Percentiles rank a stretch among this genome's conserved stretches.
phyloP scores from a whole-genome alignment of 1,140 invertebrate species.

The Leptoteleia sp. region DNA sequence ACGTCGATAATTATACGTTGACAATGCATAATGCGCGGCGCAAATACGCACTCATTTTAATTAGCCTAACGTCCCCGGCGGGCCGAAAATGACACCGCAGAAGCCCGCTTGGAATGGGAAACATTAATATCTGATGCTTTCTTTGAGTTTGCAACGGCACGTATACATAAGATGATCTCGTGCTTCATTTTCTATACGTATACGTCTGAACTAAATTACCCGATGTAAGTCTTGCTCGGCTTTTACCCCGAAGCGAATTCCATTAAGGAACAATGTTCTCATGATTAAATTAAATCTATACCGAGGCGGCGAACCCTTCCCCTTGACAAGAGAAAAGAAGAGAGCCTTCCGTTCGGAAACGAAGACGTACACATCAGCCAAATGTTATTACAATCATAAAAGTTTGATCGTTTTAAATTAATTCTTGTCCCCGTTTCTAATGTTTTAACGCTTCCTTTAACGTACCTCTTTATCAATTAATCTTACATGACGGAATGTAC shows the following conservation, averaged over 20 bases:
- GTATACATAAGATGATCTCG: constrained; percentile 60
- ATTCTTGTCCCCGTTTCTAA: too few relatives aligned
- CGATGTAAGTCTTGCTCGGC: constrained; percentile 60
- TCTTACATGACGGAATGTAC: too few relatives aligned
- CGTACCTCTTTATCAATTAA: too few relatives aligned
- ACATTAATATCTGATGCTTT: constrained; percentile 56
- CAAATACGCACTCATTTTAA: constrained; percentile 38
- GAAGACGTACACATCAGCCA: constrained; percentile 30
- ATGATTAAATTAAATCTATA: constrained; percentile 67
- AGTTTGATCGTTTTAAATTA: constrained; percentile 19
- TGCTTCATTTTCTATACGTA: constrained; percentile 58
- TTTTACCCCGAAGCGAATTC: constrained; percentile 57
- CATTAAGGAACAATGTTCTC: constrained; percentile 67
- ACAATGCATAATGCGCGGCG: constrained; percentile 10
- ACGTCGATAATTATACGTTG: constrained; percentile 27
- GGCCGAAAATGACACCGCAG: constrained; percentile 12
- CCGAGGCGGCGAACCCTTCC: constrained; percentile 33
- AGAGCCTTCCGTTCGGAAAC: constrained; percentile 44
- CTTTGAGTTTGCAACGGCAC: constrained; percentile 31
- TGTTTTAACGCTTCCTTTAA: too few relatives aligned
- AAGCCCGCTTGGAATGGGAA: constrained; percentile 14
- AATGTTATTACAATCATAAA: constrained; percentile 44
- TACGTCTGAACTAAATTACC: constrained; percentile 63
- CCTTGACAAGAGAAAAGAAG: constrained; percentile 33
- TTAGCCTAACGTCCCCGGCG: constrained; percentile 7